Evolutionary conservation across 2,113 vertebrate genomes (phyloP).

Genomic region (Lophius piscatorius): DNA sequence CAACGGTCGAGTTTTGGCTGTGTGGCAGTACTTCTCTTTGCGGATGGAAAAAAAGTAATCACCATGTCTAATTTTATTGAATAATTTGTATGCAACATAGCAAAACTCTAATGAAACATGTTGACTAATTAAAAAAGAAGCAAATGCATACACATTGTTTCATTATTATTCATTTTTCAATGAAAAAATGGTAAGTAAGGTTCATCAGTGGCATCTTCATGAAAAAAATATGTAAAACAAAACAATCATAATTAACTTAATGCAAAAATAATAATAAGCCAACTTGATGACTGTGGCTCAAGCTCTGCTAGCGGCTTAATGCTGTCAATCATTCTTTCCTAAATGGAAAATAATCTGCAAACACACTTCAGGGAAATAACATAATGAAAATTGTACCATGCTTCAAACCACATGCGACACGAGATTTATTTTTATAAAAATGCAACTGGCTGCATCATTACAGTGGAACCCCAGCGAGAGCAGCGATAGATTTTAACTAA

Average conservation of each 20-base stretch:
- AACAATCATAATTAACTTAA: conserved; percentile 24
- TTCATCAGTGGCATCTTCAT: too few relatives aligned
- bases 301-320: conserved; percentile 3
- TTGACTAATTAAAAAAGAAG: background rate
- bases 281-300: conserved; percentile 15
- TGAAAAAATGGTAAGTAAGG: too few relatives aligned
- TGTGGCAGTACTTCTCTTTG: too few relatives aligned
- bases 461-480: conserved; percentile 2
- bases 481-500: conserved; percentile 25
- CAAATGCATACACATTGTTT: background rate
- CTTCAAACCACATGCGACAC: conserved; percentile 15
- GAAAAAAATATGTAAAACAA: conserved; percentile 16
- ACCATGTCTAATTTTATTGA: too few relatives aligned
- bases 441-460: conserved; percentile 18
- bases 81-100: background rate
- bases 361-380: conserved; percentile 25
- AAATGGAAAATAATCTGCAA: conserved; percentile 46
- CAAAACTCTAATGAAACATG: too few relatives aligned
- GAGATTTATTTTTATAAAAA: conserved; percentile 43
- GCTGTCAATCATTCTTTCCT: conserved; percentile 21
- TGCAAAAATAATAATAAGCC: conserved; percentile 13
- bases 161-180: too few relatives aligned
- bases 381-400: conserved; percentile 30
- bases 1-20: too few relatives aligned
- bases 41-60: too few relatives aligned